phyloP scores from a whole-genome alignment of 23 tunicate genomes.

The Styela plicata region DNA sequence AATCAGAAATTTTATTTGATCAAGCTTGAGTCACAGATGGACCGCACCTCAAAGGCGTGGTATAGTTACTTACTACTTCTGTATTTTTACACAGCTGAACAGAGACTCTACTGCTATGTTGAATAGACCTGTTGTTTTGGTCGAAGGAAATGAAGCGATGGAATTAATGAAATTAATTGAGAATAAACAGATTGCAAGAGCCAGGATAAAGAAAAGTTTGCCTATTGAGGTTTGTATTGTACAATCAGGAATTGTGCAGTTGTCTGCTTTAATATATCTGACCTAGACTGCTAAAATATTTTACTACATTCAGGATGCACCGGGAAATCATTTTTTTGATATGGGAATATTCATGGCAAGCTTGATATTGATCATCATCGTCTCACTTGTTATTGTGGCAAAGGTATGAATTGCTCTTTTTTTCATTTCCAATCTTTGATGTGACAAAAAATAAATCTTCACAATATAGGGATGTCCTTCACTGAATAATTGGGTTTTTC shows the following conservation, averaged over 20 bases:
- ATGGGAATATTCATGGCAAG: conserved; percentile 64
- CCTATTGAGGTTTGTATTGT: conserved; percentile 20
- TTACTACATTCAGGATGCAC: conserved; percentile 20
- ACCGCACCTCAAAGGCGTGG: too few species aligned
- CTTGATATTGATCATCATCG: conserved; percentile 31
- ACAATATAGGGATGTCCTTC: too few species aligned
- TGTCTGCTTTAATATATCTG: too few species aligned
- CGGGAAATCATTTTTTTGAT: conserved; percentile 33
- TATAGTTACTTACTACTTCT: too few species aligned
- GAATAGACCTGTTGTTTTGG: conserved; percentile 47
- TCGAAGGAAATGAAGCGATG: conserved; percentile 37
- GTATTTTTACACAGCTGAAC: too few species aligned
- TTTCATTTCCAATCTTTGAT: not conserved
- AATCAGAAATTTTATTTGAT: too few species aligned
- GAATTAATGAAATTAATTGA: conserved; percentile 35
- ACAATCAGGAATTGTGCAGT: too few species aligned
- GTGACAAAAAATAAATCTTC: not conserved
- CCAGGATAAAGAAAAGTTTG: conserved; percentile 32
- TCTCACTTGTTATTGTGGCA: conserved; percentile 19
- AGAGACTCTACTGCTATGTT: conserved; percentile 16
- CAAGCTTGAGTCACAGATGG: too few species aligned
- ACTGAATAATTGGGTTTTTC: too few species aligned
- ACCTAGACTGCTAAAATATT: too few species aligned
- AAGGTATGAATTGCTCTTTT: conserved; percentile 19
- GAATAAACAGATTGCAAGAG: conserved; percentile 40